Percentiles rank a stretch among this genome's conserved stretches.
phyloP scores from a whole-genome alignment of 2,113 vertebrate species.

The Nannobrachium achirus region DNA sequence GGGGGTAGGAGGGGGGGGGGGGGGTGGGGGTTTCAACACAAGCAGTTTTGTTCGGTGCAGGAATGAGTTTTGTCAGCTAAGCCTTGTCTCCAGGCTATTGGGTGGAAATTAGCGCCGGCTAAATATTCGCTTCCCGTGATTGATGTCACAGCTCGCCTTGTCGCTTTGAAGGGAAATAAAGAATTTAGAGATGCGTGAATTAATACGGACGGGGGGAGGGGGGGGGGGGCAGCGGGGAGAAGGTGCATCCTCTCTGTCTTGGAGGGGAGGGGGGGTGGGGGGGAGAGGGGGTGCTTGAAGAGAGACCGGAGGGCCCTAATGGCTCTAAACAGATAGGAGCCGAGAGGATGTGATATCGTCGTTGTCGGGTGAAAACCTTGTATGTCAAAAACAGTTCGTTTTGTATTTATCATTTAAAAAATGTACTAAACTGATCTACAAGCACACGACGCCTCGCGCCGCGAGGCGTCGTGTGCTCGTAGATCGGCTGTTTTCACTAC shows the following conservation, averaged over 20 bases:
- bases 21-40: conserved; percentile 71
- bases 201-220: conserved; percentile 73
- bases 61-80: conserved; percentile 85
- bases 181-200: conserved; percentile 77
- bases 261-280: conserved; percentile 32
- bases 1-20: conserved; percentile 48
- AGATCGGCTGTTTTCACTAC: too few species aligned
- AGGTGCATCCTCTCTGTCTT: conserved; percentile 67
- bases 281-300: conserved; percentile 58
- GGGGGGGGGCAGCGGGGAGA: conserved; percentile 13
- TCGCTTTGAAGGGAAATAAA: conserved; percentile 83
- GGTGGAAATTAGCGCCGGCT: conserved; percentile 81
- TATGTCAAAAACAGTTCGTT: too few species aligned
- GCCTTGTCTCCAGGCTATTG: conserved; percentile 83
- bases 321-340: conserved; percentile 65
- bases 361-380: too few species aligned
- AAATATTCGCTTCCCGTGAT: conserved; percentile 83
- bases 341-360: conserved; percentile 55
- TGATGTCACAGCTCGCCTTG: conserved; percentile 81
- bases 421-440: too few species aligned
- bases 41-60: conserved; percentile 78
- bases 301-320: conserved; percentile 67
- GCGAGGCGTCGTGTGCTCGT: too few species aligned
- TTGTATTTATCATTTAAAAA: too few species aligned
- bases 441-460: too few species aligned